Percentiles rank a stretch among this genome's conserved stretches.
These are phyloP conservation scores for Enteromius anoplus DNA, from an alignment of 2,797 vertebrate species.

Conservation along the genomic window DNA sequence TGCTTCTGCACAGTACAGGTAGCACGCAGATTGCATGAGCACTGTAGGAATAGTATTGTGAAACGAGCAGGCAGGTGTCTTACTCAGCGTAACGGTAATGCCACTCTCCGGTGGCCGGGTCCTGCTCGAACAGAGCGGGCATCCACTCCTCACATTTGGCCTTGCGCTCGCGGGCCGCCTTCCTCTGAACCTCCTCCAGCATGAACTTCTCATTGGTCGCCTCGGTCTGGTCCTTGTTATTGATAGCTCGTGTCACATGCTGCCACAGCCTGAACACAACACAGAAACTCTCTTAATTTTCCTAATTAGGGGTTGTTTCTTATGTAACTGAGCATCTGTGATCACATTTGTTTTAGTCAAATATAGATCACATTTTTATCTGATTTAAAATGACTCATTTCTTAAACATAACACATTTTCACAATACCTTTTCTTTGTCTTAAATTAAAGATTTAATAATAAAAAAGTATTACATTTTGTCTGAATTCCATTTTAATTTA, in stretches of 20 bases:
- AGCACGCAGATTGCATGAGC: not conserved
- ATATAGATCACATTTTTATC: too few relatives aligned
- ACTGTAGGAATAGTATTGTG: not conserved
- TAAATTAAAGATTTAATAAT: too few relatives aligned
- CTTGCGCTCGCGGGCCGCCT: slow-evolving; percentile 89
- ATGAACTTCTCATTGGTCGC: slow-evolving; percentile 96
- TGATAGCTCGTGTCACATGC: slow-evolving; percentile 96
- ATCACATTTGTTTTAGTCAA: not conserved
- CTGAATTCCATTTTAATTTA: not conserved
- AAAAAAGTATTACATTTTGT: too few relatives aligned
- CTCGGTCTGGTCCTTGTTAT: slow-evolving; percentile 96
- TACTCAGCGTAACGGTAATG: slow-evolving; percentile 96
- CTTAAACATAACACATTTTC: too few relatives aligned
- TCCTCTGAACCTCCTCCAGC: slow-evolving; percentile 95
- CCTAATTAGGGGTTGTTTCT: not conserved
- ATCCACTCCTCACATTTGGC: slow-evolving; percentile 90
- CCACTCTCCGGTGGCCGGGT: slow-evolving; percentile 91
- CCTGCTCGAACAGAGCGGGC: slow-evolving; percentile 91
- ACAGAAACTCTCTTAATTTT: slow-evolving; percentile 5
- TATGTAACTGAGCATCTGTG: not conserved
- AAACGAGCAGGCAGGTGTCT: slow-evolving; percentile 60
- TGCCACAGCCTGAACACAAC: slow-evolving; percentile 88
- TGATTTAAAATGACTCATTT: too few relatives aligned
- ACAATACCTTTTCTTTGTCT: too few relatives aligned
- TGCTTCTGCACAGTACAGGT: too few relatives aligned